Evolutionary conservation across 2,113 vertebrate species (phyloP).

Genomic region (Procavia capensis): DNA sequence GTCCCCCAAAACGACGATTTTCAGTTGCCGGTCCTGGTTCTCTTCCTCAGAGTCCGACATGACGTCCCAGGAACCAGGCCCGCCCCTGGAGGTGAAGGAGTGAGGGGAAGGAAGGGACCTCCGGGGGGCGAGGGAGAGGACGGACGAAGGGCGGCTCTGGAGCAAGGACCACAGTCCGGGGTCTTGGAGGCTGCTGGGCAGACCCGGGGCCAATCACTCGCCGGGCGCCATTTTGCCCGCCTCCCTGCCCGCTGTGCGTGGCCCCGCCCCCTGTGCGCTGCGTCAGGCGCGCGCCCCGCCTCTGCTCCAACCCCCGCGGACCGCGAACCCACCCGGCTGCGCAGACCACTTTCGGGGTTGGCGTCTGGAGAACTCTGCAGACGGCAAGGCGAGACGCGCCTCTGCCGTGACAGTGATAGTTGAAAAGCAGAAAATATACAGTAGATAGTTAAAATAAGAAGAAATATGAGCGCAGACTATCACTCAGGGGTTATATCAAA

Average conservation of each 20-base stretch:
- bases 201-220: not conserved
- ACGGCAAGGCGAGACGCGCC: fast-evolving
- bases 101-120: not conserved
- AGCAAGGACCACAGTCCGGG: not conserved
- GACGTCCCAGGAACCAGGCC: constrained; percentile 48
- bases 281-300: not conserved
- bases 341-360: not conserved
- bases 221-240: constrained; percentile 66
- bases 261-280: not conserved
- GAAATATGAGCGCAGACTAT: fast-evolving
- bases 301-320: not conserved
- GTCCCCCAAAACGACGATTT: constrained; percentile 96
- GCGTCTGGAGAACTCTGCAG: fast-evolving
- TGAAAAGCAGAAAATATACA: fast-evolving
- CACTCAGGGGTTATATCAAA: fast-evolving
- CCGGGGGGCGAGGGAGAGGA: not conserved
- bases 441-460: fast-evolving
- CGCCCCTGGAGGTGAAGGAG: not conserved
- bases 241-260: fast-evolving
- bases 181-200: not conserved
- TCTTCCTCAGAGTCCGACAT: constrained; percentile 99
- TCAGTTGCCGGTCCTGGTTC: constrained; percentile 95
- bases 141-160: not conserved
- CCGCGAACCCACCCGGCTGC: fast-evolving
- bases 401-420: fast-evolving